phyloP scores from a whole-genome alignment of 2,797 vertebrate species.

The Melanotaenia pygmaea region DNA sequence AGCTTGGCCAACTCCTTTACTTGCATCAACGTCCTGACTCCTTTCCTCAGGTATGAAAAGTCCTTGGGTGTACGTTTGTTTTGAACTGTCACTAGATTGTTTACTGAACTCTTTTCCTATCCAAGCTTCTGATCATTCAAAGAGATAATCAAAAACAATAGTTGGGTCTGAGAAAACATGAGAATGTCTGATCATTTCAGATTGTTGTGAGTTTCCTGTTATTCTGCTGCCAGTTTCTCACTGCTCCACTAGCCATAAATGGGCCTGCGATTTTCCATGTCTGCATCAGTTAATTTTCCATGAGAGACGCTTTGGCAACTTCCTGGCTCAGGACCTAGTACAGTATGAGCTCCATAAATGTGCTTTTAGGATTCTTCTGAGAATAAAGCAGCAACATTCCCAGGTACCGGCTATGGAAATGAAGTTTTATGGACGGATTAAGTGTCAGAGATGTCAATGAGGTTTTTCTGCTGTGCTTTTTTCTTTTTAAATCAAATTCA shows the following conservation, averaged over 20 bases:
- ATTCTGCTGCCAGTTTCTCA: neutral
- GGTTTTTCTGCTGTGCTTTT: neutral
- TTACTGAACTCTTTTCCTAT: conserved; percentile 27
- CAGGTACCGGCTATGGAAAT: neutral
- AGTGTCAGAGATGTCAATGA: neutral
- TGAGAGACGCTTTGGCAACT: neutral
- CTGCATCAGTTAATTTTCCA: neutral
- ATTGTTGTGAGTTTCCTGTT: too few relatives aligned
- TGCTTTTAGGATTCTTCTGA: neutral
- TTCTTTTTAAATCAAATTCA: too few relatives aligned
- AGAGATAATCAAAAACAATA: conserved; percentile 23
- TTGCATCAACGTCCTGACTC: conserved; percentile 34
- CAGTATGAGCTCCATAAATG: neutral
- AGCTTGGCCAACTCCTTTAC: conserved; percentile 13
- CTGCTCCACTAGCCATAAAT: conserved; percentile 2
- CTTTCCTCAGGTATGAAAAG: conserved; percentile 39
- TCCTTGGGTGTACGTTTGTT: conserved; percentile 19
- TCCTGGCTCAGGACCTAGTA: neutral
- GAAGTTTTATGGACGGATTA: neutral
- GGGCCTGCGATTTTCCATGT: conserved; percentile 1
- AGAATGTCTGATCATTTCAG: neutral
- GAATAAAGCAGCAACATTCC: conserved; percentile 1
- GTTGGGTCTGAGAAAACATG: conserved; percentile 20
- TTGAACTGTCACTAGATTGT: conserved; percentile 42
- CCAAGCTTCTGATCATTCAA: conserved; percentile 9